These are phyloP conservation scores for Eubasilissa splendida DNA, from an alignment of 2,888 invertebrate genomes.

Conservation along the genomic window DNA sequence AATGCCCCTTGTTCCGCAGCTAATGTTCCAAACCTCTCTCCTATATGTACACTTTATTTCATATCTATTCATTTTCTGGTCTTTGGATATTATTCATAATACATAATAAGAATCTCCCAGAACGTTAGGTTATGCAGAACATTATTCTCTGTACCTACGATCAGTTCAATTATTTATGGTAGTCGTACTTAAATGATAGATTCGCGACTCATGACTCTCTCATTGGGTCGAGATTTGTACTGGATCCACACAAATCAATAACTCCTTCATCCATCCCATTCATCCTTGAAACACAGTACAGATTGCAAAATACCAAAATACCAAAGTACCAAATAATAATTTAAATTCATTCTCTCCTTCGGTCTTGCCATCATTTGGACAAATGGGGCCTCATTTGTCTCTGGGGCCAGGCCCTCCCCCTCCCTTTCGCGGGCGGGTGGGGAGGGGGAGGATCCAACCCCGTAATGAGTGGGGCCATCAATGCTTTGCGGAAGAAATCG, in stretches of 20 bases:
- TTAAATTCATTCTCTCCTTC: constrained; percentile 75
- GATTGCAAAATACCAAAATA: constrained; percentile 57
- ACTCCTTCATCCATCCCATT: neutral
- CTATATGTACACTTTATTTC: too few species aligned
- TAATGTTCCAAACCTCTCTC: too few species aligned
- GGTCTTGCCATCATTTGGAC: constrained; percentile 76
- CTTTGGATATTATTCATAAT: too few species aligned
- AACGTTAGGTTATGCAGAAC: too few species aligned
- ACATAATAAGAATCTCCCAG: too few species aligned
- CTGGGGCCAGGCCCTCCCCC: constrained; percentile 63
- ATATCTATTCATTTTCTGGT: too few species aligned
- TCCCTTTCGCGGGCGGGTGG: constrained; percentile 52
- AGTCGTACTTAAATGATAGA: too few species aligned
- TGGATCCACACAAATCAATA: constrained; percentile 1
- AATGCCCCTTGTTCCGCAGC: too few species aligned
- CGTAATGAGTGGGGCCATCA: constrained; percentile 57
- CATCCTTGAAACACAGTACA: constrained; percentile 39
- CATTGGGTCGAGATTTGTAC: too few species aligned
- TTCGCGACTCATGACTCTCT: too few species aligned
- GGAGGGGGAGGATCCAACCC: constrained; percentile 45
- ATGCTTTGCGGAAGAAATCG: constrained; percentile 58
- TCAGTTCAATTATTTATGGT: too few species aligned
- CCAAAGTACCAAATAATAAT: constrained; percentile 72
- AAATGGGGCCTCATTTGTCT: constrained; percentile 75
- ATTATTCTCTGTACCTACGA: too few species aligned